Conservation (phyloP, 2,797 vertebrate genomes). For the Bradypodion pumilum region DNA sequence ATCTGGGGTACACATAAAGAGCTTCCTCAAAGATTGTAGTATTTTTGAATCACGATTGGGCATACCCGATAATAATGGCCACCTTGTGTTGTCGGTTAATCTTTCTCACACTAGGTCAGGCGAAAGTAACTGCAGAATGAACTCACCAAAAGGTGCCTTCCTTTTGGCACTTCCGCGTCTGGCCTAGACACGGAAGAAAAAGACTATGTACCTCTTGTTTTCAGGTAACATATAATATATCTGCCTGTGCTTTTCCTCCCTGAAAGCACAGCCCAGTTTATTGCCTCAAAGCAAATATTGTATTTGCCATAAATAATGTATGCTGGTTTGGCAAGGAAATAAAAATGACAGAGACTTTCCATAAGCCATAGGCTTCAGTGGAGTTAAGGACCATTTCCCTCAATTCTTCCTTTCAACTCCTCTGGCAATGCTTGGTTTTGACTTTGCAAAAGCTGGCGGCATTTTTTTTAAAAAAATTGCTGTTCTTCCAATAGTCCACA, state of each 20-base stretch:
- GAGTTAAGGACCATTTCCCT: neutral
- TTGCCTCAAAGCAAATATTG: neutral
- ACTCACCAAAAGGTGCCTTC: too few relatives aligned
- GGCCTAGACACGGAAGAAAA: too few relatives aligned
- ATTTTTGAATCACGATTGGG: too few relatives aligned
- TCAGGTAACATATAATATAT: neutral
- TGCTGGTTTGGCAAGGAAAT: neutral
- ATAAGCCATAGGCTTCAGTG: rapidly evolving
- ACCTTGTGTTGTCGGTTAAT: too few relatives aligned
- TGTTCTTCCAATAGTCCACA: neutral
- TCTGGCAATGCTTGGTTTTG: neutral
- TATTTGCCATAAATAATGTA: neutral
- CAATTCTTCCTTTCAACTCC: neutral
- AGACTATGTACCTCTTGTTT: too few relatives aligned
- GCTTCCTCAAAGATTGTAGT: too few relatives aligned
- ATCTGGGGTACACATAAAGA: too few relatives aligned
- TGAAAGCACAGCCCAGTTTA: conserved; percentile 14
- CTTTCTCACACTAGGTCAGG: too few relatives aligned
- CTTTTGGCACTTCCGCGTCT: too few relatives aligned
- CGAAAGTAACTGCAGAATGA: too few relatives aligned
- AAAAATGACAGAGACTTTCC: neutral
- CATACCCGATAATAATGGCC: too few relatives aligned
- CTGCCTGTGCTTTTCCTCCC: conserved; percentile 11
- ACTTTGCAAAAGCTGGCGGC: neutral
- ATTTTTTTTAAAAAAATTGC: conserved; percentile 40